These are phyloP conservation scores for Drosophila triauraria DNA, from an alignment of 1,140 invertebrate genomes.

Conservation along the genomic window DNA sequence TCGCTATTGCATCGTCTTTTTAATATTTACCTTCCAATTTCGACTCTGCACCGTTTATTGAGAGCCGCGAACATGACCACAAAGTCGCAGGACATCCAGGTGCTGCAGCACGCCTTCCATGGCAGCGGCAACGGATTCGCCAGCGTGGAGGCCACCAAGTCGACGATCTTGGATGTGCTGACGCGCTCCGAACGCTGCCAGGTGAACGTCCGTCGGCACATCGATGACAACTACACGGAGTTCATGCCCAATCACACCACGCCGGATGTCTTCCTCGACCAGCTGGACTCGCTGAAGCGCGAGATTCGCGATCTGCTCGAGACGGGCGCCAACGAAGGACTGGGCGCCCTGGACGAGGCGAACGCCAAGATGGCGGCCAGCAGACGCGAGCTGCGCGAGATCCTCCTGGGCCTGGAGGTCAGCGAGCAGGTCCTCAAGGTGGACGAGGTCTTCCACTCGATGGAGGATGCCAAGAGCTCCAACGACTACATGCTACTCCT, in stretches of 20 bases:
- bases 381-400: slow-evolving; percentile 63
- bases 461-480: slow-evolving; percentile 71
- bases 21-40: not conserved
- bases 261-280: slow-evolving; percentile 71
- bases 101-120: slow-evolving; percentile 40
- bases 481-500: slow-evolving; percentile 72
- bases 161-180: slow-evolving; percentile 66
- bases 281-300: slow-evolving; percentile 50
- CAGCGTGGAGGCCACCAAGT: slow-evolving; percentile 63
- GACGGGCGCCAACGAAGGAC: slow-evolving; percentile 59
- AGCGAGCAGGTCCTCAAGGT: slow-evolving; percentile 72
- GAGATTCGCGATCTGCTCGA: slow-evolving; percentile 68
- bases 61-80: not conserved
- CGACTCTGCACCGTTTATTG: not conserved
- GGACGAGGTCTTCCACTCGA: slow-evolving; percentile 76
- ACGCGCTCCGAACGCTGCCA: slow-evolving; percentile 73
- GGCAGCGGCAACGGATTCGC: slow-evolving; percentile 7
- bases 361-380: slow-evolving; percentile 58
- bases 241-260: slow-evolving; percentile 78
- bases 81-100: not conserved
- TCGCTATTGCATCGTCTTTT: no score
- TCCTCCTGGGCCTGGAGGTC: slow-evolving; percentile 62
- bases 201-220: slow-evolving; percentile 65
- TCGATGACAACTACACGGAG: slow-evolving; percentile 77
- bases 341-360: slow-evolving; percentile 50